Conservation (phyloP, 1,140 invertebrate genomes). For the Philotrypesis tridentata region DNA sequence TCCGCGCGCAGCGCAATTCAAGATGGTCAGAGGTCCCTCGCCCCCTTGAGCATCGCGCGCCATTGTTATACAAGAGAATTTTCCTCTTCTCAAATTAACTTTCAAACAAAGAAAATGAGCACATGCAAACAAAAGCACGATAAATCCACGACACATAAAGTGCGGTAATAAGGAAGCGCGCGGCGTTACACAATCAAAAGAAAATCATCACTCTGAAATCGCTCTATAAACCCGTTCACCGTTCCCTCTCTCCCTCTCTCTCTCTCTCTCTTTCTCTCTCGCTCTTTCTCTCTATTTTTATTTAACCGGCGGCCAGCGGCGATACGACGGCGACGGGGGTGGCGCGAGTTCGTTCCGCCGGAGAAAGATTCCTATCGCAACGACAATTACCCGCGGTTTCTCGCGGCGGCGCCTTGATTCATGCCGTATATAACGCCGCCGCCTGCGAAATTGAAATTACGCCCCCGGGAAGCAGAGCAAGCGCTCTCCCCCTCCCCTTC, state of each 20-base stretch:
- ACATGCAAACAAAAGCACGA: background rate
- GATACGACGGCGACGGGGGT: background rate
- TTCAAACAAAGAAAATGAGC: no score
- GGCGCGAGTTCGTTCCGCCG: background rate
- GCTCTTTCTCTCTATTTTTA: background rate
- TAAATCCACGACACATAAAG: background rate
- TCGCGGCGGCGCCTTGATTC: conserved; percentile 28
- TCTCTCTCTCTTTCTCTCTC: background rate
- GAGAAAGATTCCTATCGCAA: conserved; percentile 27
- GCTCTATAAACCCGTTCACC: background rate
- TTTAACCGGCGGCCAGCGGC: background rate
- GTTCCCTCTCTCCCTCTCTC: background rate
- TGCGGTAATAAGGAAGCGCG: background rate
- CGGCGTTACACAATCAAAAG: background rate
- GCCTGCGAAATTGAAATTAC: conserved; percentile 42
- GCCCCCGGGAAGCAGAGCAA: background rate
- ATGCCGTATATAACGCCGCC: conserved; percentile 26
- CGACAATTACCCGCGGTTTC: conserved; percentile 34
- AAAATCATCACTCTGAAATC: background rate
- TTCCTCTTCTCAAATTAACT: no score
- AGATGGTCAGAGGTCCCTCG: no score
- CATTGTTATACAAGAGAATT: no score
- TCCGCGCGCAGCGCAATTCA: no score
- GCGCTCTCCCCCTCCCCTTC: background rate
- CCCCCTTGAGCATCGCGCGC: no score